Conservation (phyloP, 2,113 vertebrate genomes). For the Pseudorhombus dupliciocellatus region DNA sequence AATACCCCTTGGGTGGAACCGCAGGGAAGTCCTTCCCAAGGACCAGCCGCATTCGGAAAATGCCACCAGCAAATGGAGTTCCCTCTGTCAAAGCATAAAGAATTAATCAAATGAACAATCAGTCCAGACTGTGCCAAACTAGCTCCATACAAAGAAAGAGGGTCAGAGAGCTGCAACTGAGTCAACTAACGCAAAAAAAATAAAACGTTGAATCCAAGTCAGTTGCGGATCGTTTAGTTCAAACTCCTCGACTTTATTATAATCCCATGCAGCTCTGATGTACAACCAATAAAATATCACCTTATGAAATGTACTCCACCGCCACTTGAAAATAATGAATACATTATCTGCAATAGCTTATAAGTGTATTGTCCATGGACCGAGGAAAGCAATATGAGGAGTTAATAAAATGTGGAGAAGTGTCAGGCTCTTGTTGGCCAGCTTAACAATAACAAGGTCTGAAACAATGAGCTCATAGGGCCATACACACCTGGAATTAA, state of each 20-base stretch:
- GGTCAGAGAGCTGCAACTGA: slow-evolving; percentile 32
- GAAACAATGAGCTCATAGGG: not conserved
- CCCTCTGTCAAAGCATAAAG: slow-evolving; percentile 84
- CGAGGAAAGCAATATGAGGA: not conserved
- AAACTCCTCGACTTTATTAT: not conserved
- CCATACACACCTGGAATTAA: not conserved
- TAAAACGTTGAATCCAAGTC: not conserved
- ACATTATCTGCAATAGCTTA: not conserved
- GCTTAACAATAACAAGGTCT: slow-evolving; percentile 1
- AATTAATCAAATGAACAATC: slow-evolving; percentile 65
- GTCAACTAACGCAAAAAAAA: slow-evolving; percentile 9
- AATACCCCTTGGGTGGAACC: slow-evolving; percentile 92
- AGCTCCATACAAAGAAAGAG: slow-evolving; percentile 17
- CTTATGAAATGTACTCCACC: not conserved
- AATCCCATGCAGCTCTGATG: not conserved
- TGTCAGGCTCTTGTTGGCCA: not conserved
- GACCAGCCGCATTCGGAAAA: slow-evolving; percentile 94
- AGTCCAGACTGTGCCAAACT: slow-evolving; percentile 17
- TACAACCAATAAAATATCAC: not conserved
- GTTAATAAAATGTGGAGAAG: not conserved
- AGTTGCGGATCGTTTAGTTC: not conserved
- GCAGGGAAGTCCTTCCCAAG: slow-evolving; percentile 94
- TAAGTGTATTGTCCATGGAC: not conserved
- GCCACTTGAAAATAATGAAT: not conserved
- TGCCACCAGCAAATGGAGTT: slow-evolving; percentile 90